Conservation (phyloP, 2,888 invertebrate species). For the Protophormia terraenovae region DNA sequence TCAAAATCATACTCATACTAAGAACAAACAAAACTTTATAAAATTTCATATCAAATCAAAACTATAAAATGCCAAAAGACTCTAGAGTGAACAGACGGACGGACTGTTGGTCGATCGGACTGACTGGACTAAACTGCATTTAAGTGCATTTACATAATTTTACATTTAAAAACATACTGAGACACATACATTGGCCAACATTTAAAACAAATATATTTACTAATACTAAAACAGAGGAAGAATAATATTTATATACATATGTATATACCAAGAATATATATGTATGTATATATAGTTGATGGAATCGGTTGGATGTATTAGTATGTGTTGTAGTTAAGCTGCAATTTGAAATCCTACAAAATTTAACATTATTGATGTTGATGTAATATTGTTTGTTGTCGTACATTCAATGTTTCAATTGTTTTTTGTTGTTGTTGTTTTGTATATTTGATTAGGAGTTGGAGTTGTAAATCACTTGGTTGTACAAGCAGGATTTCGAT, state of each 20-base stretch:
- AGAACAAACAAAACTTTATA: slow-evolving; percentile 42
- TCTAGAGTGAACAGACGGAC: no score
- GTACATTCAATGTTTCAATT: slow-evolving; percentile 17
- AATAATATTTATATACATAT: neutral
- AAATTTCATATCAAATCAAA: slow-evolving; percentile 65
- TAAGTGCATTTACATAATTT: slow-evolving; percentile 67
- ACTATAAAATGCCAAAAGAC: slow-evolving; percentile 63
- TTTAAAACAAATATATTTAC: slow-evolving; percentile 1
- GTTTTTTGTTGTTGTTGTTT: slow-evolving; percentile 14
- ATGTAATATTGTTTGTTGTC: slow-evolving; percentile 46
- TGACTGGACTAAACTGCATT: slow-evolving; percentile 49
- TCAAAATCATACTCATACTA: slow-evolving; percentile 59
- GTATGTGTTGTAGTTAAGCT: slow-evolving; percentile 33
- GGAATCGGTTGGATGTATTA: neutral
- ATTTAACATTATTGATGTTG: slow-evolving; percentile 60
- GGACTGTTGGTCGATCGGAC: neutral
- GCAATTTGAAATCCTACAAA: slow-evolving; percentile 59
- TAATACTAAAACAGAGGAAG: neutral
- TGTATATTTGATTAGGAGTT: slow-evolving; percentile 59
- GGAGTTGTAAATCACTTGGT: slow-evolving; percentile 66
- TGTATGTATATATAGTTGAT: neutral
- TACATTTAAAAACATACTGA: slow-evolving; percentile 32
- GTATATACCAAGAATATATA: neutral
- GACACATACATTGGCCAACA: neutral
- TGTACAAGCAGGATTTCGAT: slow-evolving; percentile 67